A percentile compares a stretch with the other conserved stretches of the same genome.
Conservation (phyloP, 2,797 vertebrate species). For the Spizella passerina region DNA sequence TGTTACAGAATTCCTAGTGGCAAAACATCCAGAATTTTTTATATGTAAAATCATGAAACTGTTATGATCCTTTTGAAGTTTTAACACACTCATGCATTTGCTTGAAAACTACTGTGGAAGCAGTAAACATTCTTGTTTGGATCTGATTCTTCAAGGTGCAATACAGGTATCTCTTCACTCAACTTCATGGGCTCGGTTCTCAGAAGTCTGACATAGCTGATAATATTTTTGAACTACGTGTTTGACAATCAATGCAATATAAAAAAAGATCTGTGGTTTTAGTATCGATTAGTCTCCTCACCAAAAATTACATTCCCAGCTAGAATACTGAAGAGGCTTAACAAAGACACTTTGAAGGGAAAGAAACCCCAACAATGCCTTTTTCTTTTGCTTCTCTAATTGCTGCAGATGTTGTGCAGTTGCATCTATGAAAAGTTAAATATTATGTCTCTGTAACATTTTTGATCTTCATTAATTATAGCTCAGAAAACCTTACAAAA, state of each 20-base stretch:
- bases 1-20: conserved; percentile 16
- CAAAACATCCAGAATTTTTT: conserved; percentile 40
- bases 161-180: not conserved
- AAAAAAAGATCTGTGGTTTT: not conserved
- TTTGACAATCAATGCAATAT: not conserved
- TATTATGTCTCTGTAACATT: conserved; percentile 74
- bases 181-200: not conserved
- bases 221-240: not conserved
- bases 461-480: conserved; percentile 89
- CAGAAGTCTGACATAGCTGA: not conserved
- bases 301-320: not conserved
- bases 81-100: not conserved
- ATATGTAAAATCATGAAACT: conserved; percentile 52
- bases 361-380: not conserved
- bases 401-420: conserved; percentile 68
- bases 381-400: conserved; percentile 58
- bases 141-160: not conserved
- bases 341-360: not conserved
- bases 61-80: conserved; percentile 45
- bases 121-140: not conserved
- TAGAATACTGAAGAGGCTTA: not conserved
- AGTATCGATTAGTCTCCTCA: not conserved
- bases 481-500: conserved; percentile 72
- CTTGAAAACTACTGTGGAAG: not conserved
- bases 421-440: conserved; percentile 71